Evolutionary conservation across 2,113 vertebrate species (phyloP).

Genomic region (Thunnus maccoyii): DNA sequence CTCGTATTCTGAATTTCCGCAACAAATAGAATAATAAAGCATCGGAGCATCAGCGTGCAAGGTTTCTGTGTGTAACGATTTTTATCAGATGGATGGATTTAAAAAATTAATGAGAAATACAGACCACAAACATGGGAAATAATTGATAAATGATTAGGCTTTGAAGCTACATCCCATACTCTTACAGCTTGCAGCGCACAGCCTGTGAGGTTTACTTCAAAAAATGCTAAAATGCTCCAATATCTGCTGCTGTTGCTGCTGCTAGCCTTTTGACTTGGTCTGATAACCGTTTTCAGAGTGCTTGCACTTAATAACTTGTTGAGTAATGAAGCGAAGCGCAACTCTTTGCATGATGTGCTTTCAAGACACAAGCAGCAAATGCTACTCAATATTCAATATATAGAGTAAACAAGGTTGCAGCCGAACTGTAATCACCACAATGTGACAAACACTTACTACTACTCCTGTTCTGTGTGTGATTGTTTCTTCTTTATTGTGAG

Average conservation of each 20-base stretch:
- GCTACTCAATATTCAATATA: constrained; percentile 2
- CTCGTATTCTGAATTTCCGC: too few relatives aligned
- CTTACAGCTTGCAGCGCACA: not conserved
- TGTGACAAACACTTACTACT: constrained; percentile 2
- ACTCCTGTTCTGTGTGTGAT: not conserved
- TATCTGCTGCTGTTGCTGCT: not conserved
- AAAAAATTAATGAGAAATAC: too few relatives aligned
- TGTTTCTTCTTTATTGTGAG: constrained; percentile 8
- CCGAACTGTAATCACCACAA: constrained; percentile 19
- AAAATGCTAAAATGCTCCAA: not conserved
- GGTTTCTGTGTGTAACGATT: too few relatives aligned
- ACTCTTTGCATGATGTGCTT: not conserved
- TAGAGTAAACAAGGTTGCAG: constrained; percentile 2
- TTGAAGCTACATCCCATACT: not conserved
- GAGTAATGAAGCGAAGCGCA: not conserved
- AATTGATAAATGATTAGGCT: not conserved
- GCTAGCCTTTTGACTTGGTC: not conserved
- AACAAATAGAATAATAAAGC: too few relatives aligned
- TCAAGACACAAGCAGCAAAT: not conserved
- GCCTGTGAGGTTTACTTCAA: not conserved
- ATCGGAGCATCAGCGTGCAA: too few relatives aligned
- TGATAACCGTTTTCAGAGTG: not conserved
- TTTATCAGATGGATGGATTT: too few relatives aligned
- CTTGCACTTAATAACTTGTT: constrained; percentile 27
- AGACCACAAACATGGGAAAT: not conserved